Evolutionary conservation across 2,113 vertebrate genomes (phyloP).

Genomic region (Cettia cetti): DNA sequence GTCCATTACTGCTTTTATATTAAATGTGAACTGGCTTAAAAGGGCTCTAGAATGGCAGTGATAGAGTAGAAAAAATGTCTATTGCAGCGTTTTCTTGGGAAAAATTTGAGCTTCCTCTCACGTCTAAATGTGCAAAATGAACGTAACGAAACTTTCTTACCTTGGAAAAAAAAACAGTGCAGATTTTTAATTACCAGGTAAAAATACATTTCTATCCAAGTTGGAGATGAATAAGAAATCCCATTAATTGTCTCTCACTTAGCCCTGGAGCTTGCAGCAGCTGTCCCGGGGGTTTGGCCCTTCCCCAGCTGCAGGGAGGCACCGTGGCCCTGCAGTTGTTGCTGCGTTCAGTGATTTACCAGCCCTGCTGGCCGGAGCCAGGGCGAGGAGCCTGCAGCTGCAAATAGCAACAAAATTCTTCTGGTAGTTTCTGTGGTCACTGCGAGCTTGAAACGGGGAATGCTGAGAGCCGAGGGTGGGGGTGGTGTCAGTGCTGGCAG

Average conservation of each 20-base stretch:
- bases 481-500: accelerated
- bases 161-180: not conserved
- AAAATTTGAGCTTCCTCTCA: not conserved
- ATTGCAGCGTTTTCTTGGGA: not conserved
- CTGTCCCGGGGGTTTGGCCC: not conserved
- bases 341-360: not conserved
- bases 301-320: not conserved
- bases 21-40: not conserved
- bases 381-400: not conserved
- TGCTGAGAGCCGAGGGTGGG: accelerated
- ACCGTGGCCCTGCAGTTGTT: accelerated
- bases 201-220: not conserved
- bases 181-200: not conserved
- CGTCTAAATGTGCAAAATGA: not conserved
- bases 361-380: accelerated
- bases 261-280: not conserved
- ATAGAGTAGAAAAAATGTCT: not conserved
- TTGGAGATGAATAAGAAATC: not conserved
- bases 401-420: not conserved
- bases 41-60: not conserved
- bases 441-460: accelerated
- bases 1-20: not conserved
- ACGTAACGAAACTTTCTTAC: not conserved
- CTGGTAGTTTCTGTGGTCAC: not conserved
- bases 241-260: not conserved